These are phyloP conservation scores for Eclectus roratus DNA, from an alignment of 2,113 vertebrate genomes.

Conservation along the genomic window DNA sequence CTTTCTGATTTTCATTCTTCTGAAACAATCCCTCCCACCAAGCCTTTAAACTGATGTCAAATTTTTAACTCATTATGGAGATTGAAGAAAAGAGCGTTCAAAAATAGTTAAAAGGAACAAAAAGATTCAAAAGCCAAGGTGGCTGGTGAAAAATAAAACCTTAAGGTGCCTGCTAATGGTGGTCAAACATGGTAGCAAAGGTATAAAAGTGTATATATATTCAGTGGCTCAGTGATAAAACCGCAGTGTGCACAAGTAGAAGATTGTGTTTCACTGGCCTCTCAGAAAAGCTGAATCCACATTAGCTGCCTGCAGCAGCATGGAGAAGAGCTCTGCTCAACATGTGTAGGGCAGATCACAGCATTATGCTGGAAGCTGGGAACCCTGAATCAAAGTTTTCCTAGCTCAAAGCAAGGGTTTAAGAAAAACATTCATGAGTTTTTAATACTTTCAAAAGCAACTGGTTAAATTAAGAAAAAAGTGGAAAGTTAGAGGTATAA, in stretches of 20 bases:
- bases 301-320: neutral
- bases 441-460: neutral
- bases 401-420: neutral
- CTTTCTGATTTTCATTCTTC: neutral
- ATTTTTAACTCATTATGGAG: neutral
- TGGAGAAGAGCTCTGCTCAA: neutral
- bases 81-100: neutral
- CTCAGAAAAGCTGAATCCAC: neutral
- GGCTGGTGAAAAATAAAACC: neutral
- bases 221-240: neutral
- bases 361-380: neutral
- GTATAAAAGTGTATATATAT: neutral
- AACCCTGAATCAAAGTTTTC: accelerated
- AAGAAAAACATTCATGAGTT: neutral
- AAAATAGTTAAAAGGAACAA: neutral
- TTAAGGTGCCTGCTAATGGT: neutral
- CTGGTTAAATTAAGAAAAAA: neutral
- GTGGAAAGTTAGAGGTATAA: neutral
- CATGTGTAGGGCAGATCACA: accelerated
- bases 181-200: neutral
- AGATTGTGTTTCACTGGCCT: accelerated
- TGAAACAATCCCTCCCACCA: neutral
- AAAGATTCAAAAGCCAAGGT: neutral
- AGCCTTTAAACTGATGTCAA: neutral
- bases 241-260: neutral